phyloP scores from a whole-genome alignment of 2,113 vertebrate species.

The Malurus elegans region DNA sequence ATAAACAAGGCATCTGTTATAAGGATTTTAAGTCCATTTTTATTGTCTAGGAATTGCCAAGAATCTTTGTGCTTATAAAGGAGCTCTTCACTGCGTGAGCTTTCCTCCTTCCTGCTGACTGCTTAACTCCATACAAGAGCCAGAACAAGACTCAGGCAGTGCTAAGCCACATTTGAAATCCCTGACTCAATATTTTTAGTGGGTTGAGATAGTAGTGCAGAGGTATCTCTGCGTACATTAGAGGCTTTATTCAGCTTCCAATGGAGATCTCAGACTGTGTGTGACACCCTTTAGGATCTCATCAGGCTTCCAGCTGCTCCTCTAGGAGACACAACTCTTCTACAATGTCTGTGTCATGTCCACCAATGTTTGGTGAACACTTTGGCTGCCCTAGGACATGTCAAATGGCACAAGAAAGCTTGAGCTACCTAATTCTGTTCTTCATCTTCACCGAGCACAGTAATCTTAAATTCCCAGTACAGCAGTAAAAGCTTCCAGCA shows the following conservation, averaged over 20 bases:
- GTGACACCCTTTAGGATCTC: not conserved
- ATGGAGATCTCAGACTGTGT: not conserved
- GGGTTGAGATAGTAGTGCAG: not conserved
- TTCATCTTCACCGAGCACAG: not conserved
- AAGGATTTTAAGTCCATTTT: not conserved
- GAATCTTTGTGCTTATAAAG: not conserved
- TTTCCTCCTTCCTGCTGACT: not conserved
- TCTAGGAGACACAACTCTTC: not conserved
- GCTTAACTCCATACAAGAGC: not conserved
- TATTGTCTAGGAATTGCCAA: not conserved
- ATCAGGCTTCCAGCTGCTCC: not conserved
- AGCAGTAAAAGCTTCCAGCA: not conserved
- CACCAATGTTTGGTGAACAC: not conserved
- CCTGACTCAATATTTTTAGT: not conserved
- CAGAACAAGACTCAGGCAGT: not conserved
- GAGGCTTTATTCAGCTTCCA: not conserved
- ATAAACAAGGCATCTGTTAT: not conserved
- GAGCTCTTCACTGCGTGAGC: not conserved
- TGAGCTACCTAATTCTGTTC: not conserved
- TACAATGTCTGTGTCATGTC: not conserved
- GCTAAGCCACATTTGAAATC: not conserved
- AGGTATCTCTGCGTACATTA: not conserved
- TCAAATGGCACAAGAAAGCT: not conserved
- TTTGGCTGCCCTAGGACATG: not conserved
- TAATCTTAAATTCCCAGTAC: not conserved